phyloP scores from a whole-genome alignment of 2,113 vertebrate species.

The Halcyon malimbica region DNA sequence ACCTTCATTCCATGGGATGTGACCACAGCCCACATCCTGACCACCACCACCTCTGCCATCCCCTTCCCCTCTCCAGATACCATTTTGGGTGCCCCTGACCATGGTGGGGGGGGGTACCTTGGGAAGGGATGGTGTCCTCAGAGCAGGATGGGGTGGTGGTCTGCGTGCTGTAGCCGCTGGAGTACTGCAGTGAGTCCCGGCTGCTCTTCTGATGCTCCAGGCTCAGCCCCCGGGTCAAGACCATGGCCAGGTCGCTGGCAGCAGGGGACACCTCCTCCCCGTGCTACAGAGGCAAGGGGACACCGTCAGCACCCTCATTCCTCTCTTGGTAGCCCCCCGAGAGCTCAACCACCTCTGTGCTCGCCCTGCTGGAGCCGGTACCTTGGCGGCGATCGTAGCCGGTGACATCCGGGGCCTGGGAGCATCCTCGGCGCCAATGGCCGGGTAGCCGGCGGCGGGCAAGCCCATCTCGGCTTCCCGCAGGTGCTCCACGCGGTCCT shows the following conservation, averaged over 20 bases:
- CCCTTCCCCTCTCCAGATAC: background rate
- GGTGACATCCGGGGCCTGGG: constrained; percentile 86
- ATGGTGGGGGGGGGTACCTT: constrained; percentile 75
- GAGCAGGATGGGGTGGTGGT: constrained; percentile 96
- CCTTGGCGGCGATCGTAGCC: constrained; percentile 90
- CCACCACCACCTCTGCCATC: background rate
- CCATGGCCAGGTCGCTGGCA: constrained; percentile 94
- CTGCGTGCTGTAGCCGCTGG: constrained; percentile 96
- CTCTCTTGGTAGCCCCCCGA: background rate
- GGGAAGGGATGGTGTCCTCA: constrained; percentile 96
- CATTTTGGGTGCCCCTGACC: background rate
- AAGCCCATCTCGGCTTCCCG: constrained; percentile 82
- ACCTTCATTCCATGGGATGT: rapidly evolving
- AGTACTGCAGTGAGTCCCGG: constrained; percentile 94
- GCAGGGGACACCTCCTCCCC: constrained; percentile 93
- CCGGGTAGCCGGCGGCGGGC: constrained; percentile 51
- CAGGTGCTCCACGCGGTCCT: constrained; percentile 87
- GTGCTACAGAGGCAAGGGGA: constrained; percentile 70
- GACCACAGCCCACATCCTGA: rapidly evolving
- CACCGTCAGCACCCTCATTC: background rate
- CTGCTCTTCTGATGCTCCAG: constrained; percentile 96
- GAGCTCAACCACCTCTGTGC: background rate
- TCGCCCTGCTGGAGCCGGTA: background rate
- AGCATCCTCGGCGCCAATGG: constrained; percentile 73
- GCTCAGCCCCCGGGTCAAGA: constrained; percentile 91